Evolutionary conservation across 2,888 invertebrate species (phyloP).

Genomic region (Sisyra nigra): DNA sequence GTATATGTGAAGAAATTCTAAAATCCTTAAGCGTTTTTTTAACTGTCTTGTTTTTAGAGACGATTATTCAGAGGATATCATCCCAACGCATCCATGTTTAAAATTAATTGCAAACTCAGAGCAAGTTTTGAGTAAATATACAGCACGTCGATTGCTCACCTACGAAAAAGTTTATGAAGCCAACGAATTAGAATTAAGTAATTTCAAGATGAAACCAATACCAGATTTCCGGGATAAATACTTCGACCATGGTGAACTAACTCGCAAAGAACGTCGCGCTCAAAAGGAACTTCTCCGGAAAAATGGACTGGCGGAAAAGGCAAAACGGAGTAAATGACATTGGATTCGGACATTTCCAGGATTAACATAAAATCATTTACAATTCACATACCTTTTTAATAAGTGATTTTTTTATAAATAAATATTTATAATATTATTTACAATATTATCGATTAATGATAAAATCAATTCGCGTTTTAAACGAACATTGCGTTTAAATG

Average conservation of each 20-base stretch:
- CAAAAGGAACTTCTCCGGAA: conserved; percentile 29
- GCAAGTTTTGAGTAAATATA: conserved; percentile 66
- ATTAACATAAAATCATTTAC: too few relatives aligned
- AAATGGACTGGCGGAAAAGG: conserved; percentile 22
- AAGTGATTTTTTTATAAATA: conserved; percentile 5
- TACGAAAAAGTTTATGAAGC: conserved; percentile 59
- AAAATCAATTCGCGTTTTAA: conserved; percentile 5
- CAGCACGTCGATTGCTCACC: conserved; percentile 70
- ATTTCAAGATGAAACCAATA: conserved; percentile 18
- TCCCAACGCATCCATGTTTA: conserved; percentile 72
- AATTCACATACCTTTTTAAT: conserved; percentile 1
- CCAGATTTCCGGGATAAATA: conserved; percentile 48
- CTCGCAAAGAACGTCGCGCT: conserved; percentile 40
- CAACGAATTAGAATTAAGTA: conserved; percentile 19
- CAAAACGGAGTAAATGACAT: conserved; percentile 9
- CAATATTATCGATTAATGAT: conserved; percentile 5
- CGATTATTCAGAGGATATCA: conserved; percentile 49
- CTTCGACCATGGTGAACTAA: conserved; percentile 48
- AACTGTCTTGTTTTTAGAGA: conserved; percentile 46
- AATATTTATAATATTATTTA: conserved; percentile 6
- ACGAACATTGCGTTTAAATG: background rate
- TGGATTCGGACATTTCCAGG: too few relatives aligned
- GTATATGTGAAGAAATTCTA: too few relatives aligned
- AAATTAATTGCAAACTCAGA: conserved; percentile 70
- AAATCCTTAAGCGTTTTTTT: too few relatives aligned